Evolutionary conservation across 2,888 invertebrate genomes (phyloP), one percentile per base, ranked within the genome.

Genomic region (Entomobrya multifasciata): DNA sequence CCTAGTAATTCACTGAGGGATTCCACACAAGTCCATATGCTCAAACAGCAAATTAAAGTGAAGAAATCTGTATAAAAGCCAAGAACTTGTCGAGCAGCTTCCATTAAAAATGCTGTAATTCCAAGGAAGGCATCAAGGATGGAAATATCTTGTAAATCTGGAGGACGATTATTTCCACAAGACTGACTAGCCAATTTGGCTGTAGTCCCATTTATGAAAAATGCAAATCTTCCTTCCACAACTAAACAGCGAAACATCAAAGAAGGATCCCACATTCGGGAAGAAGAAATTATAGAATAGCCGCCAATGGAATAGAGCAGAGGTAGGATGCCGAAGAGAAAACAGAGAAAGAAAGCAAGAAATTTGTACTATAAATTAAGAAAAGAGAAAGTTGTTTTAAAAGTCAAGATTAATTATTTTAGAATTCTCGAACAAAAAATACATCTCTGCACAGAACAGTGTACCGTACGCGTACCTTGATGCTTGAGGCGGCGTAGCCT

Each of bases 41-140:
- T 82, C 10, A 82, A 25, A 13, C 72, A 57, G 15, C 82, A 82
- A 47, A 82, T 74, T 17, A 82, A 30, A 6, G 82, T 57, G 55
- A 82, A 82, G 15, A 82, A 82, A 44, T 82, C 82, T 2, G 82
- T 60, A 17, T 82, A 82, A 60, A 83, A 83, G n/a, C 83, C 83
- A 25, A 83, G 4, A 15, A 83, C 30, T 49, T 83, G 83, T 4
- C 83, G 49, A 8, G 83, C 20, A 5, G 36, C 62, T 65, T 83
- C 83, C 83, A 83, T 83, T n/a, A 83, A 47, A 30, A 83, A 76
- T 6, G 83, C 83, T 6, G 76, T 10, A 2, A 36, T 49, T 0
- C 20, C 74, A 0, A 83, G 30, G 36, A 83, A 15, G 6, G 0
- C n/a, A 30, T 83, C 83, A 11, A 83, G 36, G 1, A 41, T 13